phyloP scores from a whole-genome alignment of 2,113 vertebrate species.

The Dolichotis patagonum region DNA sequence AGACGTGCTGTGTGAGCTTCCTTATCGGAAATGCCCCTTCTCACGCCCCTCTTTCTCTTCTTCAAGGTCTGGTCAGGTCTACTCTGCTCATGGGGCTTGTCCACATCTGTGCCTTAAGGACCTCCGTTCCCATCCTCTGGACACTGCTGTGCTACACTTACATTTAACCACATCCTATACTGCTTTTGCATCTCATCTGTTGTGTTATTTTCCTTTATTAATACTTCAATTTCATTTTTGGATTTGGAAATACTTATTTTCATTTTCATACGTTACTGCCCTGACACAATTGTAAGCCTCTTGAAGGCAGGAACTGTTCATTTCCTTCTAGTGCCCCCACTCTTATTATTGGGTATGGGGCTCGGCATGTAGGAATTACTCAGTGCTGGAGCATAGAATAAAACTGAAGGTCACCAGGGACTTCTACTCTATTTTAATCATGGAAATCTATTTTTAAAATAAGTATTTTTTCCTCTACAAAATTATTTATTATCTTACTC shows the following conservation, averaged over 20 bases:
- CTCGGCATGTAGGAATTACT: neutral
- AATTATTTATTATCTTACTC: slow-evolving; percentile 63
- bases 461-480: neutral
- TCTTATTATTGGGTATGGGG: neutral
- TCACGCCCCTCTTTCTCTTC: neutral
- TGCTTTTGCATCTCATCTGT: neutral
- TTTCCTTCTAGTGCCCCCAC: neutral
- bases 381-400: neutral
- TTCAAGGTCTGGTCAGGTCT: neutral
- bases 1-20: neutral
- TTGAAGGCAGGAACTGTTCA: neutral
- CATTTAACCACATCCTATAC: neutral
- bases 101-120: neutral
- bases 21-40: neutral
- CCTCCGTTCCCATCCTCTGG: neutral
- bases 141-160: neutral
- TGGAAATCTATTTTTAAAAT: slow-evolving; percentile 68
- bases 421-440: slow-evolving; percentile 60
- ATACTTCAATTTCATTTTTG: neutral
- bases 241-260: neutral
- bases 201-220: neutral
- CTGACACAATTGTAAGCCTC: neutral
- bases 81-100: neutral
- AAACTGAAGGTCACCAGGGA: slow-evolving; percentile 45
- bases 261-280: neutral